phyloP scores from a whole-genome alignment of 2,797 vertebrate species.

The Halcyon chelicuti region DNA sequence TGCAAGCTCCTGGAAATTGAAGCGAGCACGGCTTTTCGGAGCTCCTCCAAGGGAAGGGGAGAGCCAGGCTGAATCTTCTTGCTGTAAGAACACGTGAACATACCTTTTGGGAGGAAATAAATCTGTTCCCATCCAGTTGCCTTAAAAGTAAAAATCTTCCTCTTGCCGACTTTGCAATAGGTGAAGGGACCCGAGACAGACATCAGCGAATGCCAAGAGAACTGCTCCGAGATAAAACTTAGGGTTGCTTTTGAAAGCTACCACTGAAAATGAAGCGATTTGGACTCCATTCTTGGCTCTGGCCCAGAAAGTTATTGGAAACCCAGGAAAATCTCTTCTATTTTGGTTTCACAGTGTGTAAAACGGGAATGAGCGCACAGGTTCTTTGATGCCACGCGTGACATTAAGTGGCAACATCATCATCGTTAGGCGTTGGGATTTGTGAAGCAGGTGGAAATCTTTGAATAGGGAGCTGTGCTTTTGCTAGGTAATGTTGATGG shows the following conservation, averaged over 20 bases:
- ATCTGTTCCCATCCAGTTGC: neutral
- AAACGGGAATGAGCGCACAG: neutral
- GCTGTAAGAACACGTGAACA: neutral
- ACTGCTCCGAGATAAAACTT: neutral
- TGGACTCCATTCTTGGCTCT: neutral
- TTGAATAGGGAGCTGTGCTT: neutral
- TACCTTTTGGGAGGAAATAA: neutral
- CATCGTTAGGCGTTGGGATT: neutral
- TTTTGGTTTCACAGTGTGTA: neutral
- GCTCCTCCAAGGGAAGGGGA: neutral
- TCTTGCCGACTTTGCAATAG: neutral
- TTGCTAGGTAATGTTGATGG: neutral
- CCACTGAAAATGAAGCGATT: conserved; percentile 9
- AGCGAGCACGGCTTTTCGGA: neutral
- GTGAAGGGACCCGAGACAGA: neutral
- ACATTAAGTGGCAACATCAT: neutral
- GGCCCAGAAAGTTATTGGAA: conserved; percentile 38
- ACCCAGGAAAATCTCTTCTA: conserved; percentile 19
- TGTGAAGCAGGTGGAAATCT: neutral
- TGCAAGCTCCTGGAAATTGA: neutral
- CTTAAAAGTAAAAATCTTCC: neutral
- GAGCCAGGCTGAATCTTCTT: neutral
- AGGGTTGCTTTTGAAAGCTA: neutral
- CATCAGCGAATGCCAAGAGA: neutral
- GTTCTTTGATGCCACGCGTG: neutral